A percentile compares a stretch with the other conserved stretches of the same genome.
phyloP scores from a whole-genome alignment of 2,797 vertebrate genomes.

The Ciconia nigra region DNA sequence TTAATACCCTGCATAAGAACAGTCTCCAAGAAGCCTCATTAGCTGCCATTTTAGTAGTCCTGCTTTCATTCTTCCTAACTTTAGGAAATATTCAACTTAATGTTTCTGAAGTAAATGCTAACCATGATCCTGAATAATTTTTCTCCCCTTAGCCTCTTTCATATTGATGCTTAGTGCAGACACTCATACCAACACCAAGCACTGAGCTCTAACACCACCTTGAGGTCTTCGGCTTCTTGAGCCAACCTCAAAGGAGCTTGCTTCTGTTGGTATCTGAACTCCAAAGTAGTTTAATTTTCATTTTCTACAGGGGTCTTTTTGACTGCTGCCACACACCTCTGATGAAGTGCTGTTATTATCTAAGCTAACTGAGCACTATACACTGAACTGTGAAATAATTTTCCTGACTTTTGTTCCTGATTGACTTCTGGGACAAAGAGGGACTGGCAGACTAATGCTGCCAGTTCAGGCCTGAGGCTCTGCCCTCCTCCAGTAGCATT shows the following conservation, averaged over 20 bases:
- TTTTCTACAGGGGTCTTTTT: background rate
- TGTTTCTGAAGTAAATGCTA: background rate
- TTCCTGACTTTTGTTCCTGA: background rate
- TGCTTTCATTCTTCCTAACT: background rate
- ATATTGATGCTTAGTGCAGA: background rate
- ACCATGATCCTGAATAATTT: background rate
- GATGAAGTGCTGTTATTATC: background rate
- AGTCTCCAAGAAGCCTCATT: background rate
- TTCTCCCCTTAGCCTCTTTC: background rate
- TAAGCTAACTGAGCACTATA: background rate
- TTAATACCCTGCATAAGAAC: background rate
- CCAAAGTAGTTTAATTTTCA: background rate
- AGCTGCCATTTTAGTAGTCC: background rate
- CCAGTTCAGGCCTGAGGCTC: background rate
- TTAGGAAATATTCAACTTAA: background rate
- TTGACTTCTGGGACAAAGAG: background rate
- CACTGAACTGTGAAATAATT: background rate
- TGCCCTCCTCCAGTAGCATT: background rate
- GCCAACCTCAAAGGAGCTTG: background rate
- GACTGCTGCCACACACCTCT: background rate
- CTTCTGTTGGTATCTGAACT: background rate
- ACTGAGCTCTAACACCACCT: background rate
- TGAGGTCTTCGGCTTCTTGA: background rate
- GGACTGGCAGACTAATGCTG: too few relatives aligned
- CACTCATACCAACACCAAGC: too few relatives aligned